Evolutionary conservation across 2,888 invertebrate genomes (phyloP), one percentile per base, ranked within the genome.

Genomic region (Drosophila barbarae): DNA sequence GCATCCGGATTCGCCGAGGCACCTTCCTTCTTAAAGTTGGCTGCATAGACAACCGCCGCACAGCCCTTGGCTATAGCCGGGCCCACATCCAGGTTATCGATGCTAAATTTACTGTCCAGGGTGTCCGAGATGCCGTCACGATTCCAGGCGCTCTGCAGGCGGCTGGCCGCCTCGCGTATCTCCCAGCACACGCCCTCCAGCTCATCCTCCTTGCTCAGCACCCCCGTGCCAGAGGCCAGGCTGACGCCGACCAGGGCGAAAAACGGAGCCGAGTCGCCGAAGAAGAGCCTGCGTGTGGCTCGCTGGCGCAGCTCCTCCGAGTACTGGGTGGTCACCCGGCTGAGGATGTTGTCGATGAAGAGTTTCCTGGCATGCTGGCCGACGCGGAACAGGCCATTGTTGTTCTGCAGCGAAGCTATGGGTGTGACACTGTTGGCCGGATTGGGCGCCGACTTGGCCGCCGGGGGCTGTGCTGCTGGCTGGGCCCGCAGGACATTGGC

Each of bases 11-110:
- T 13, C 2, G 6, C 36, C 18, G 46, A 3, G 0, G 30, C 36
- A 3, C 13, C 38, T 5, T 32, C 50, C 26, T 68, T 46, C 9
- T 91, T 91, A 52, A 92, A 89, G 59, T 91, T 91, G 2, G 94
- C 94, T 5, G 93, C 92, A 87, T 95, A 95, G 1, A 96, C 95
- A 30, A 94, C 95, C 28, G 95, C 95, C 72, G 94, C 94, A 86
- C 95, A 94, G 15, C 96, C 96, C 88, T 95, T 95, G 7, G 93
- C 95, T 74, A 96, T 93, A 2, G 93, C 91, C 36, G 92, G 91
- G 0, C 94, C 95, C 72, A 95, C 91, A 60, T 91, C 91, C 64
- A 95, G 90, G 80, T 93, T 91, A 50, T 92, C 90, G 46, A 94
- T 89, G 50, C 89, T 90, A 9, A 92, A 88, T n/a, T 90, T 86